Base-by-base conservation (phyloP, 1,140 invertebrate species). In the Camponotus floridanus region DNA sequence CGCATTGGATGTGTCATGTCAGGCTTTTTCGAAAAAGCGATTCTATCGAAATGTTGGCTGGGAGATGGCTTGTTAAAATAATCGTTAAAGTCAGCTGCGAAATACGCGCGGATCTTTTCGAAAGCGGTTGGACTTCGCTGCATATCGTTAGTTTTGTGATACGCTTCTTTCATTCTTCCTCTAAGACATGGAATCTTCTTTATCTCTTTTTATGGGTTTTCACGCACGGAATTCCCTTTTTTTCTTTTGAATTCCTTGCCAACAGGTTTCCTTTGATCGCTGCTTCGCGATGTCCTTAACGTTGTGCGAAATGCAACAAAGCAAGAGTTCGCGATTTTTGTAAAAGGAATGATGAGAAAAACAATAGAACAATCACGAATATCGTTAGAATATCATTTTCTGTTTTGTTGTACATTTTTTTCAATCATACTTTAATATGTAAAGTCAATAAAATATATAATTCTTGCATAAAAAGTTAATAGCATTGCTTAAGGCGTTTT, bases 211-310 rank as follows among this genome's bases (percentile, higher is more conserved):
- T 78, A 73, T 62, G 15, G 48, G 62, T 65, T 85, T 87, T 59
- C 59, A 74, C 55, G 59, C 74, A 62, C 33, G 36, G 55, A 64
- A 76, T 83, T 81, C 42, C 9, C 26, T 74, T 48, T 83, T 62
- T 74, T 83, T 79, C 78, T 87, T 71, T 85, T 86, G 51, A 81
- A 91, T 88, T 71, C 88, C 45, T 80, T 33, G 6, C 84, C 39
- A 84, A 90, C 88, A 76, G 88, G 87, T 90, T 88, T 87, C 42
- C 67, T 21, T 68, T 62, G 57, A 48, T 65, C 45, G 21, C 48
- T 13, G 45, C 71, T 45, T 59, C 83, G 48, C 42, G 51, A 61
- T 51, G 48, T 48, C 36, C 57, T 61, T n/a, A 9, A 55, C 26
- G 68, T 68, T 26, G 31, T 5, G 55, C 59, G 39, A 83, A 74